Percentiles rank a stretch among this genome's conserved stretches.
Evolutionary conservation across 2,888 invertebrate genomes (phyloP).

Genomic region (Lottia scabra): DNA sequence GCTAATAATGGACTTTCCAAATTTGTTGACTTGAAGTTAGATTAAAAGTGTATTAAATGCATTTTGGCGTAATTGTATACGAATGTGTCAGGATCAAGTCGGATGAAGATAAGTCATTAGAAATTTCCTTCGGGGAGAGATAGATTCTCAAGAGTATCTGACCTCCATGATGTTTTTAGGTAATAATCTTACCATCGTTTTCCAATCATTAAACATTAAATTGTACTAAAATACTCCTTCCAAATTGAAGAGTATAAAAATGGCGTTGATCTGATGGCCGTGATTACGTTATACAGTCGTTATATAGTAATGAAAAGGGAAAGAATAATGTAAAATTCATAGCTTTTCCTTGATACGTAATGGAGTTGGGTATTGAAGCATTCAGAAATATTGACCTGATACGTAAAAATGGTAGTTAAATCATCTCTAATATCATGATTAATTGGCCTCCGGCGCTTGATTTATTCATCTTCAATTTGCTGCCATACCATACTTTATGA

Average conservation of each 20-base stretch:
- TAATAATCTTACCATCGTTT: not conserved
- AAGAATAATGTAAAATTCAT: conserved; percentile 3
- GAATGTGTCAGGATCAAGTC: not conserved
- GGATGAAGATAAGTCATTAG: not conserved
- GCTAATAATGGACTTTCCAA: not conserved
- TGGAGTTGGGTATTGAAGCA: conserved; percentile 1
- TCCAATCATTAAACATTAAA: not conserved
- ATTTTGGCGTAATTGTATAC: not conserved
- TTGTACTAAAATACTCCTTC: not conserved
- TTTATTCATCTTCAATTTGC: no score
- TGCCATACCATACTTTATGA: no score
- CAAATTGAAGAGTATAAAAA: not conserved
- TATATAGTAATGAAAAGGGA: not conserved
- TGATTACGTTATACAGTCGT: not conserved
- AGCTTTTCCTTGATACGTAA: not conserved
- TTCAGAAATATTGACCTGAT: not conserved
- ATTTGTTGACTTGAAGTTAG: not conserved
- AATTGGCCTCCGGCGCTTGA: no score
- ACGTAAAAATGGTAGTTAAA: no score
- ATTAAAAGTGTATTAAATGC: not conserved
- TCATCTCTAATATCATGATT: no score
- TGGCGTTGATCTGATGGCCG: not conserved
- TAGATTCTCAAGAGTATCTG: no score
- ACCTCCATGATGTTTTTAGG: not conserved
- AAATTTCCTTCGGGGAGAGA: not conserved